These are phyloP conservation scores for Dendrocopos noguchii DNA, from an alignment of 2,113 vertebrate species.

Conservation along the genomic window DNA sequence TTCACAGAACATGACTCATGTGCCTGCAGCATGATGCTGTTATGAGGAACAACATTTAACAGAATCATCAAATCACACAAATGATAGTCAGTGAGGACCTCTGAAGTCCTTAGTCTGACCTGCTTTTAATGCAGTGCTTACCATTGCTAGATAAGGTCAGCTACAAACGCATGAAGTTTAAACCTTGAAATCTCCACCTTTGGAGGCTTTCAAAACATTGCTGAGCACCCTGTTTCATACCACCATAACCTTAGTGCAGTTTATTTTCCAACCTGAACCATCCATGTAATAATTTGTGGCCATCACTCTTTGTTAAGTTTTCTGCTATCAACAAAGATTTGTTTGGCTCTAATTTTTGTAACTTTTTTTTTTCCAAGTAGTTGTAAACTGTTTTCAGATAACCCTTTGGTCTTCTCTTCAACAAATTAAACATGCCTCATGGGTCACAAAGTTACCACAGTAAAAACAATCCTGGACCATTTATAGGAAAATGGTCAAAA, in stretches of 20 bases:
- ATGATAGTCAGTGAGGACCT: not conserved
- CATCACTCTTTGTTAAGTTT: not conserved
- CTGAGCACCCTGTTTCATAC: not conserved
- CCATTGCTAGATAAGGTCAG: not conserved
- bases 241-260: not conserved
- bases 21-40: not conserved
- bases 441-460: not conserved
- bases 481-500: not conserved
- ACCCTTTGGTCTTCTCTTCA: not conserved
- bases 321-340: not conserved
- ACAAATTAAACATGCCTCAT: not conserved
- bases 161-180: not conserved
- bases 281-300: not conserved
- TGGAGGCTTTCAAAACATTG: not conserved
- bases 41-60: not conserved
- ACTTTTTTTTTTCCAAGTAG: not conserved
- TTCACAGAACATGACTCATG: accelerated
- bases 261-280: not conserved
- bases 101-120: not conserved
- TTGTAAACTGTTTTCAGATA: not conserved
- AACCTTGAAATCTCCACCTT: not conserved
- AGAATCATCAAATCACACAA: not conserved
- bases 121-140: not conserved
- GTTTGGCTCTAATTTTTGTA: not conserved
- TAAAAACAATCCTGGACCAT: not conserved